These are phyloP conservation scores for Trochalopteron elliotii DNA, from an alignment of 2,113 vertebrate species.

Conservation along the genomic window DNA sequence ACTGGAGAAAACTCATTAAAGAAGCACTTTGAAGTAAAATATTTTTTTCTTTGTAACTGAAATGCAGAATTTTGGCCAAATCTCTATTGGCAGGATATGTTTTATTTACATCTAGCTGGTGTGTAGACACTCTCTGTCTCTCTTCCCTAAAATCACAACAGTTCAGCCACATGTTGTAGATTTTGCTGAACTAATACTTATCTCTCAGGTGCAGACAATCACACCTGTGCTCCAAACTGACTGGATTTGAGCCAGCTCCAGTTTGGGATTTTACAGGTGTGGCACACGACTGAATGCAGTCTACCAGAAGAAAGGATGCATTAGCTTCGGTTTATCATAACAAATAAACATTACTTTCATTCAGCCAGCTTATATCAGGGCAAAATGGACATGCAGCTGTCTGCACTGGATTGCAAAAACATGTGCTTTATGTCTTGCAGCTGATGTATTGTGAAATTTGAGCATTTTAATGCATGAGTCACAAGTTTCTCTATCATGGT, in stretches of 20 bases:
- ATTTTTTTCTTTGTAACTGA: neutral
- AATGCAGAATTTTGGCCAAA: neutral
- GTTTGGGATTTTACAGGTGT: neutral
- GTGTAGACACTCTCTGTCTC: neutral
- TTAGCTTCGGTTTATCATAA: neutral
- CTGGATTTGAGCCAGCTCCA: neutral
- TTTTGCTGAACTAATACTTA: neutral
- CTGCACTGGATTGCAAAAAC: neutral
- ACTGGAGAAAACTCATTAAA: neutral
- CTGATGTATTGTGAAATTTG: slow-evolving; percentile 27
- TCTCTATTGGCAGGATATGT: neutral
- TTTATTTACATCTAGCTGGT: neutral
- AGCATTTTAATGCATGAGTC: slow-evolving; percentile 2
- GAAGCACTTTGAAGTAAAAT: neutral
- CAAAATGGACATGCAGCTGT: slow-evolving; percentile 2
- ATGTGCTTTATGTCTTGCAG: slow-evolving; percentile 12
- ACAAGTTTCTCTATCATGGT: neutral
- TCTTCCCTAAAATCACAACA: neutral
- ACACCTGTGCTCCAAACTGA: neutral
- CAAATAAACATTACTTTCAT: neutral
- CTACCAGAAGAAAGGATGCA: neutral
- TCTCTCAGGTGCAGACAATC: slow-evolving; percentile 17
- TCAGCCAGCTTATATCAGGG: neutral
- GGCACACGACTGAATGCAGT: neutral
- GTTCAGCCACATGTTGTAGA: neutral